Base-by-base conservation (phyloP, 2,113 vertebrate genomes). In the Gobius niger region DNA sequence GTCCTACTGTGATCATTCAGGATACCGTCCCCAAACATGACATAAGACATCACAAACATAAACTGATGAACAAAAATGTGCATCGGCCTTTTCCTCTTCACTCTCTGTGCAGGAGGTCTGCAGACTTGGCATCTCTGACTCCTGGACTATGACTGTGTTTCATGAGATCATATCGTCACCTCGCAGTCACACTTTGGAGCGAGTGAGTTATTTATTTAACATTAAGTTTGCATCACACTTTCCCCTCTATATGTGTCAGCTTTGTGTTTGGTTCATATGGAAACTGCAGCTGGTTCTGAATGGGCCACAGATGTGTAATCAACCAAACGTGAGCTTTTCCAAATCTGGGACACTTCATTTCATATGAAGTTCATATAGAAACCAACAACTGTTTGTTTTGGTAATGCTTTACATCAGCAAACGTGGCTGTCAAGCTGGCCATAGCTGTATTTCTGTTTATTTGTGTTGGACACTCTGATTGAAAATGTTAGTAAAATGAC, bases 261-360 rank as follows among this genome's bases (percentile, higher is more conserved):
- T 72, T 57, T 80, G 76, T 72, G 71, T 73, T 80, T 74, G 70
- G 64, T 82, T 81, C 76, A 65, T 76, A 41, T 84, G 76, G 79
- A 85, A 81, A 87, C 14, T 44, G 69, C 64, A 59, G 67, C 71
- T 80, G 71, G 47, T 74, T 80, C 52, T 51, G 47, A 61, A 82
- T 65, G 63, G 69, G 47, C 49, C 57, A 52, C 73, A 65, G 69
- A 68, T 12, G 65, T 73, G 9, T 49, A 64, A 64, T 73, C 54
- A 50, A 49, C 34, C 72, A 7, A 72, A 74, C 46, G 47, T 44
- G 10, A 57, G 65, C 9, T 61, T 65, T 81, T 74, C 24, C 72
- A 68, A 61, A 67, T 74, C 68, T 68, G 50, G 13, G 57, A 9
- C 40, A 19, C 57, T 46, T 68, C 16, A 52, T 40, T 66, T 59